These are phyloP conservation scores for Halocaridina rubra DNA, from an alignment of 2,888 invertebrate species.

Conservation along the genomic window DNA sequence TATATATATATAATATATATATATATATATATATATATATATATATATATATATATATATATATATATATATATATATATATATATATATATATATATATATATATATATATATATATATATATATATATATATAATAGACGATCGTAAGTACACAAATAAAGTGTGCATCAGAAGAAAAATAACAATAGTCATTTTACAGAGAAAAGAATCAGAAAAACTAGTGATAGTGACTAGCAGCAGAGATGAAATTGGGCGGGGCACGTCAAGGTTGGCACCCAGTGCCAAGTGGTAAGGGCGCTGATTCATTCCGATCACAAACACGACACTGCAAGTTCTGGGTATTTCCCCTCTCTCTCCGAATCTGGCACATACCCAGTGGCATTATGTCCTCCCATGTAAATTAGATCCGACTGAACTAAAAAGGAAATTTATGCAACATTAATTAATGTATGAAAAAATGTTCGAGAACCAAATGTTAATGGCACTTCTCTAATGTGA, in stretches of 20 bases:
- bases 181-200: background rate
- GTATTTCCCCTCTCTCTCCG: background rate
- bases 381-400: too few relatives aligned
- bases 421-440: too few relatives aligned
- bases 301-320: background rate
- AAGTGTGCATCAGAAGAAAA: too few relatives aligned
- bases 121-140: background rate
- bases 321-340: background rate
- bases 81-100: background rate
- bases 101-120: background rate
- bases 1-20: too few relatives aligned
- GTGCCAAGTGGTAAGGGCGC: background rate
- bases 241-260: background rate
- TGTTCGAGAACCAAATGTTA: too few relatives aligned
- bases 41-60: background rate
- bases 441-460: too few relatives aligned
- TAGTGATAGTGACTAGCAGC: background rate
- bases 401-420: too few relatives aligned
- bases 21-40: background rate
- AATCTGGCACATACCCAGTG: background rate
- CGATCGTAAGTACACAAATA: background rate
- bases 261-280: background rate
- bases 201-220: background rate
- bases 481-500: too few relatives aligned
- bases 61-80: background rate